Base-by-base conservation (phyloP, 2,888 invertebrate species). In the Microdon myrmicae region DNA sequence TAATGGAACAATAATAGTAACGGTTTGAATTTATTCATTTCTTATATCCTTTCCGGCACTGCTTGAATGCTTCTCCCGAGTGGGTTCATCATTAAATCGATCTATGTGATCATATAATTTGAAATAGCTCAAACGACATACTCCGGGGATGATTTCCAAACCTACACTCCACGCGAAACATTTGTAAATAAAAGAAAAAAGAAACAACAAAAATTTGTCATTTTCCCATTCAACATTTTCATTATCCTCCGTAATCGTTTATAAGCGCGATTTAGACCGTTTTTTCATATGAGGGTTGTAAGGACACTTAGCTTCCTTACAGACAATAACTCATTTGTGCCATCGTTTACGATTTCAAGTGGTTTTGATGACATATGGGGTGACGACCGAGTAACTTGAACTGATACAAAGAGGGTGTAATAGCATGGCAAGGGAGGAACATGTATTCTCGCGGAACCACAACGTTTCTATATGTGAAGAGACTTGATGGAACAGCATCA, bases 141-240 rank as follows among this genome's bases (percentile, higher is more conserved):
- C n/a, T n/a, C n/a, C n/a, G n/a, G n/a, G n/a, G n/a, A n/a, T n/a
- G n/a, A n/a, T n/a, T n/a, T n/a, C n/a, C n/a, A n/a, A n/a, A n/a
- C n/a, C n/a, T n/a, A n/a, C n/a, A n/a, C n/a, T n/a, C n/a, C n/a
- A n/a, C n/a, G n/a, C n/a, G n/a, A n/a, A n/a, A n/a, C n/a, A n/a
- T n/a, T n/a, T n/a, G n/a, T n/a, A n/a, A n/a, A n/a, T n/a, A n/a
- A 6, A 14, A 13, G 22, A 14, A 17, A 28, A 39, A 16, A 17
- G 26, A 39, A 23, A 19, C 20, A 7, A 23, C 20, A 44, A 45
- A 47, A 49, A 61, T 61, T 61, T 61, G 61, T 61, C 61, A 56
- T 61, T 45, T 49, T 61, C 49, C 56, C 49, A 61, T 49, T 61
- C 61, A 56, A 61, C 61, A 55, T 55, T 61, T 61, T 61, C 44